phyloP scores from a whole-genome alignment of 2,888 invertebrate genomes.

The Plebejus anna region DNA sequence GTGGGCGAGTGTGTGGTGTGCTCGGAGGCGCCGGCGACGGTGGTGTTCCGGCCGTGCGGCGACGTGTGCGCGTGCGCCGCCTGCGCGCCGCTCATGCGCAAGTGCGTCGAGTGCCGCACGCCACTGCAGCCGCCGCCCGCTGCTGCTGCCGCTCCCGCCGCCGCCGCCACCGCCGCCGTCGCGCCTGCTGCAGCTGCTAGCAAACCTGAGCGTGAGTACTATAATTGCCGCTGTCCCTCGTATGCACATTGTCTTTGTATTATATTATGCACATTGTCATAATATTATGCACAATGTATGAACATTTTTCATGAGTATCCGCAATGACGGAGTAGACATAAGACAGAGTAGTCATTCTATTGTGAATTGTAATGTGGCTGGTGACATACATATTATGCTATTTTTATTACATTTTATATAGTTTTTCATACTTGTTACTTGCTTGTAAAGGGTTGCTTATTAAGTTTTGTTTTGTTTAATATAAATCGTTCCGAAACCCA shows the following conservation, averaged over 20 bases:
- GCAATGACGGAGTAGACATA: too few species aligned
- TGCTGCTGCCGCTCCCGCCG: slow-evolving; percentile 54
- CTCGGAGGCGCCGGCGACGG: slow-evolving; percentile 94
- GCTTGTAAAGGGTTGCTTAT: too few species aligned
- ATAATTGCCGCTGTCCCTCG: neutral
- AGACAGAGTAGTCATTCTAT: too few species aligned
- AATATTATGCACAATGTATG: too few species aligned
- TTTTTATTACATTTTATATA: too few species aligned
- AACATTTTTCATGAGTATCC: too few species aligned
- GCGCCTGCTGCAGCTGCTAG: slow-evolving; percentile 32
- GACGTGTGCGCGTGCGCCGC: slow-evolving; percentile 94
- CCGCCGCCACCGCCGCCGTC: slow-evolving; percentile 53
- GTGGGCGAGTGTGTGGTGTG: slow-evolving; percentile 98
- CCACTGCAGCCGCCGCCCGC: slow-evolving; percentile 77
- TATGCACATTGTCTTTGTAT: neutral
- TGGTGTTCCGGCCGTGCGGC: slow-evolving; percentile 96
- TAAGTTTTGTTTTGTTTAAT: too few species aligned
- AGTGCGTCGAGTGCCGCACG: slow-evolving; percentile 96
- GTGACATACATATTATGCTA: too few species aligned
- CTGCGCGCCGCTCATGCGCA: slow-evolving; percentile 97
- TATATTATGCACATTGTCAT: too few species aligned
- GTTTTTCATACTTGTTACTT: too few species aligned
- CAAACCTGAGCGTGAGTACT: slow-evolving; percentile 32
- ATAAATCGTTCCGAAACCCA: neutral
- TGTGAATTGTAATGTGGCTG: too few species aligned